Conservation (phyloP, 2,888 invertebrate species). For the Tanytarsus gracilentus region DNA sequence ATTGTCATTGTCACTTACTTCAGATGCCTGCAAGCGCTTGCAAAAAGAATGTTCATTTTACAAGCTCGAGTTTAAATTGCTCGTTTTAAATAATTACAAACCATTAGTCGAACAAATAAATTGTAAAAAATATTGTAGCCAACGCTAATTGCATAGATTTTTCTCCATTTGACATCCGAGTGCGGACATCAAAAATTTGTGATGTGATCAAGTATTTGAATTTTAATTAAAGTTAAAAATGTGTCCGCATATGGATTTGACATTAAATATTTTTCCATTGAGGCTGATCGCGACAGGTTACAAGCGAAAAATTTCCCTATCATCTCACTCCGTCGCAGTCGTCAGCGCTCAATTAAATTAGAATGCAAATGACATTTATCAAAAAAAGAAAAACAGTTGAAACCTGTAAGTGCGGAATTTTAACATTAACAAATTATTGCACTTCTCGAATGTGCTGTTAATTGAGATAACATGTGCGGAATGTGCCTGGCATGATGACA, state of each 20-base stretch:
- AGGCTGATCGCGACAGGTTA: neutral
- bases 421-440: conserved; percentile 18
- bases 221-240: too few relatives aligned
- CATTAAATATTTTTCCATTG: conserved; percentile 12
- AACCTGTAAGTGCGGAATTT: conserved; percentile 8
- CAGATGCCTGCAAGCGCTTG: neutral
- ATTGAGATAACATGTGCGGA: conserved; percentile 17
- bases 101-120: conserved; percentile 3
- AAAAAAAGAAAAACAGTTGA: conserved; percentile 9
- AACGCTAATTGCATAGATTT: conserved; percentile 6
- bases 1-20: too few relatives aligned
- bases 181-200: too few relatives aligned
- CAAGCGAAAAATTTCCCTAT: neutral
- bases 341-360: conserved; percentile 2
- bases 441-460: conserved; percentile 25
- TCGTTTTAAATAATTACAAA: conserved; percentile 8
- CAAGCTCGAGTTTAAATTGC: neutral
- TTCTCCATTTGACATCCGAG: neutral
- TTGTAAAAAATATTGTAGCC: neutral
- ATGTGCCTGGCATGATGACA: conserved; percentile 8
- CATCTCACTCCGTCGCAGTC: too few relatives aligned
- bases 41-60: too few relatives aligned
- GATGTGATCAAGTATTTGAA: too few relatives aligned
- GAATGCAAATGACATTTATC: conserved; percentile 20
- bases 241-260: neutral